phyloP scores from a whole-genome alignment of 2,888 invertebrate genomes.

The Pedicia rivosa region DNA sequence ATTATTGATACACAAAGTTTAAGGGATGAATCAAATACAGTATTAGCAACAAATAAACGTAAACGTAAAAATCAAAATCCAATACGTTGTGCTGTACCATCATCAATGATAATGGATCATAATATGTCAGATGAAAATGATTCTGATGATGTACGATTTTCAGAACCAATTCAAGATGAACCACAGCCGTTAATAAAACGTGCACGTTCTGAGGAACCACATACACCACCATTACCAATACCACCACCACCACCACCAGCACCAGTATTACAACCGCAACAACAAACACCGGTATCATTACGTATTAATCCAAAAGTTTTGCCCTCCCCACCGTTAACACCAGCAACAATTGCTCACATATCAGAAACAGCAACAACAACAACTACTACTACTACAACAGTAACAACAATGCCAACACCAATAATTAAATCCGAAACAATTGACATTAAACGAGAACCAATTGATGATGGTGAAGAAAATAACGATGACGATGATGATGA shows the following conservation, averaged over 20 bases:
- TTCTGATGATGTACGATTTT: conserved; percentile 21
- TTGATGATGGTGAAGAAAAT: conserved; percentile 4
- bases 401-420: conserved; percentile 1
- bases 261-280: conserved; percentile 22
- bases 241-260: conserved; percentile 25
- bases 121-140: conserved; percentile 25
- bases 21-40: conserved; percentile 21
- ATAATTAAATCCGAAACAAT: too few species aligned
- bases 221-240: conserved; percentile 7
- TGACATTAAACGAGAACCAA: conserved; percentile 9
- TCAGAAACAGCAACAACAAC: not conserved
- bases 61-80: conserved; percentile 84
- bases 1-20: conserved; percentile 36
- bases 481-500: conserved; percentile 2
- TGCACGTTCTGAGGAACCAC: conserved; percentile 14
- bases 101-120: conserved; percentile 25
- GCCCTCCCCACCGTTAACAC: conserved; percentile 24
- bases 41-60: conserved; percentile 43
- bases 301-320: conserved; percentile 20
- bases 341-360: not conserved
- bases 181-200: conserved; percentile 16
- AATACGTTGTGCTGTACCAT: conserved; percentile 49
- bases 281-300: too few species aligned
- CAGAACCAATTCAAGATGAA: conserved; percentile 6
- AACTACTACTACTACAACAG: not conserved